Evolutionary conservation across 1,140 invertebrate genomes (phyloP), one percentile per base, ranked within the genome.

Genomic region (Phortica variegata): DNA sequence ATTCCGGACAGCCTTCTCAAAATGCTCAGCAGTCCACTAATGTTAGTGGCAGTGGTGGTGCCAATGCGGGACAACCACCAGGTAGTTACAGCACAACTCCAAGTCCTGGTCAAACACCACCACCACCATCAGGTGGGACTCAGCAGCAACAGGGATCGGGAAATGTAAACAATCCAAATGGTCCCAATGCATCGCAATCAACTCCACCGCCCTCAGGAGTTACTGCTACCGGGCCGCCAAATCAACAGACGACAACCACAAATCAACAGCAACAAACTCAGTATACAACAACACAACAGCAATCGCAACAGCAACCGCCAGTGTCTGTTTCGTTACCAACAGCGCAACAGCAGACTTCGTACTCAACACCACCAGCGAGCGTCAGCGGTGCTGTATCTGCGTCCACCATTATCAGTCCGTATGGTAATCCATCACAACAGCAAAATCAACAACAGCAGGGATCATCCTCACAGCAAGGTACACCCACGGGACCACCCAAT

Each of bases 31-130:
- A 49, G 17, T 60, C 54, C 44, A n/a, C 52, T 31, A 10, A 44
- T 46, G 52, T 50, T 18, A 37, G 34, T 3, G 51, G 38, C 5
- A 23, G 43, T 0, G 57, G 56, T 33, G 52, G 49, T 2, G 20
- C 42, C 5, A 59, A 53, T 44, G 43, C 39, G 10, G 65, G 58
- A 13, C 54, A 68, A 9, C 61, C 65, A 10, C 60, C 69, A 16
- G 53, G 65, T 8, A 59, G 60, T 6, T 75, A 75, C 19, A 73
- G 62, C 50, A 73, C 65, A 13, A 61, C 73, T 15, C 73, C 73
- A 4, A 70, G 70, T 42, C 58, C 56, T 2, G 56, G 56, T 20
- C 73, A 75, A 43, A 75, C 73, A 12, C 73, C 73, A 7, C 73
- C 73, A 45, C 70, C 73, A 0, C 47, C 52, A 36, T 45, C 44